A percentile compares a stretch with the other conserved stretches of the same genome.
Evolutionary conservation across 2,113 vertebrate species (phyloP).

Genomic region (Haemorhous mexicanus): DNA sequence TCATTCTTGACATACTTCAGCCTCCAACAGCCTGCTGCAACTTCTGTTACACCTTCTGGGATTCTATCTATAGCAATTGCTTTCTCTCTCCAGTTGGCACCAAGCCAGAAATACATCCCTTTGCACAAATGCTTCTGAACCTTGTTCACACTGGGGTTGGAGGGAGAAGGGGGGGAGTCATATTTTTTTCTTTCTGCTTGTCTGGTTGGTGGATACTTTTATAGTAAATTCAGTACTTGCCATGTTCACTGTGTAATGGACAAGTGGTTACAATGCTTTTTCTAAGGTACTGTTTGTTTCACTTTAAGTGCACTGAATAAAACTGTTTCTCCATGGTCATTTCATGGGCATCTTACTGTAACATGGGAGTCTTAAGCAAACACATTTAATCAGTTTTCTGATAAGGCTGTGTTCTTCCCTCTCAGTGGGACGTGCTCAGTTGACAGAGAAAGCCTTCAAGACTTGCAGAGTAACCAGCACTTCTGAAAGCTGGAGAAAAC

Average conservation of each 20-base stretch:
- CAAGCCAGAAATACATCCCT: not conserved
- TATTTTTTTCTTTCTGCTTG: not conserved
- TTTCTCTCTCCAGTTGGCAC: not conserved
- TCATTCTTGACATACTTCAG: not conserved
- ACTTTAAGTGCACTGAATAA: not conserved
- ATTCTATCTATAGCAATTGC: not conserved
- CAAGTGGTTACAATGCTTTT: not conserved
- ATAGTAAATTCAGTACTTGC: not conserved
- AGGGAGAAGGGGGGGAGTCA: accelerated
- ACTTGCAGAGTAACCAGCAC: not conserved
- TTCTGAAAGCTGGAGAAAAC: not conserved
- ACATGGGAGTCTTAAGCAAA: not conserved
- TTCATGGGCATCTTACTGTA: not conserved
- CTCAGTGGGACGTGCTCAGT: not conserved
- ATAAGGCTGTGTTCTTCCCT: not conserved
- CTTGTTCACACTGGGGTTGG: not conserved
- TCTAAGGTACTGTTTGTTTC: not conserved
- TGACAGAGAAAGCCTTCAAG: not conserved
- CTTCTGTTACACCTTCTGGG: not conserved
- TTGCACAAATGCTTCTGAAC: not conserved
- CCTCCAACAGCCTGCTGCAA: not conserved
- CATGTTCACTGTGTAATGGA: not conserved
- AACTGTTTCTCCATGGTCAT: not conserved
- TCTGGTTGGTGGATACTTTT: not conserved
- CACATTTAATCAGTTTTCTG: not conserved